A percentile compares a stretch with the other conserved stretches of the same genome.
phyloP scores from a whole-genome alignment of 2,888 invertebrate species.

The Andrena haemorrhoa region DNA sequence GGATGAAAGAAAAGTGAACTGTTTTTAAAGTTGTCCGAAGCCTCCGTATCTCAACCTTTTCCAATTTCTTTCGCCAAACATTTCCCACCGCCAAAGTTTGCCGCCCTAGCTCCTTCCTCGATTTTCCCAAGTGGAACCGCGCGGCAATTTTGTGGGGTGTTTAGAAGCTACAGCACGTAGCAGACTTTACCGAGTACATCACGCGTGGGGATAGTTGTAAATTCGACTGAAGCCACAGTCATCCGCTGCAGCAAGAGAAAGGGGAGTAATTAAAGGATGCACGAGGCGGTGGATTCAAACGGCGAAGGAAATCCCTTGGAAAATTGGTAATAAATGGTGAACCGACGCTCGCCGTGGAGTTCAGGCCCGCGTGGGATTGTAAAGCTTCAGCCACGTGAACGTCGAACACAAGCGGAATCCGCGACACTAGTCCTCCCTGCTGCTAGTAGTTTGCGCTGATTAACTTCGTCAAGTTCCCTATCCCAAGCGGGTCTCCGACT shows the following conservation, averaged over 20 bases:
- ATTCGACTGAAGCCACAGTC: background rate
- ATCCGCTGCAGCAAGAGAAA: conserved; percentile 11
- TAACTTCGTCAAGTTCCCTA: conserved; percentile 35
- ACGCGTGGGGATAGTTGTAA: background rate
- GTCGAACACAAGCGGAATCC: conserved; percentile 12
- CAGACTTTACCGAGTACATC: background rate
- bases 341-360: conserved; percentile 9
- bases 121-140: background rate
- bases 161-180: background rate
- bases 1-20: too few species aligned
- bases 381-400: conserved; percentile 25
- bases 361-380: conserved; percentile 26
- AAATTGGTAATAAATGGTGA: conserved; percentile 55
- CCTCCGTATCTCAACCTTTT: too few species aligned
- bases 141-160: background rate
- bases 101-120: too few species aligned
- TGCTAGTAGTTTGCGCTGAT: conserved; percentile 33
- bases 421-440: background rate
- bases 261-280: conserved; percentile 28
- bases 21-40: too few species aligned
- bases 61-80: too few species aligned
- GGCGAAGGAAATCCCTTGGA: conserved; percentile 42
- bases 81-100: too few species aligned
- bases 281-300: conserved; percentile 25
- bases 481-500: conserved; percentile 20